Evolutionary conservation across 30 jellyfish, hydroid and myxozoan genomes (phyloP), one percentile per base, ranked within the genome.

Genomic region (Phacellophora camtschatica): DNA sequence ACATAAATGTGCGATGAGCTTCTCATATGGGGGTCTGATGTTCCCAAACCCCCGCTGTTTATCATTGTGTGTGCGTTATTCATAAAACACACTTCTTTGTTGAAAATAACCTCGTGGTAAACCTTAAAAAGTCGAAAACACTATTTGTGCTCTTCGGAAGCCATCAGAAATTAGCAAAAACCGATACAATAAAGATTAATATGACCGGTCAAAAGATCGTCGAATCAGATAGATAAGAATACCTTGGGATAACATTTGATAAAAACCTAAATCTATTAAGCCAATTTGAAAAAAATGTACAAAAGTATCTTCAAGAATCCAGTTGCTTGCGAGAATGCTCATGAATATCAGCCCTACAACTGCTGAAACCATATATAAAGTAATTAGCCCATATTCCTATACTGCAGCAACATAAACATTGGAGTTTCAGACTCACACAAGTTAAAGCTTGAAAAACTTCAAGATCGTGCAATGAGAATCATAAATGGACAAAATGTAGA

Each of bases 371-470:
- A 41, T 16, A 41, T 16, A 41, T 30, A 50, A n/a, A 8, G 22
- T n/a, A 5, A 25, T 61, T 24, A 18, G 57, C 74, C 57, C 28
- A 12, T 61, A 61, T 61, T 61, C 8, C 57, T 24, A 61, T 24
- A 61, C 50, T 61, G 74, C 74, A 61, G 74, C 20, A 61, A 61
- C 74, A 61, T 12, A 7, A 61, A 18, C 74, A 61, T 61, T 61
- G 57, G 74, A 24, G 4, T 61, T 61, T 61, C 74, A 61, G 74
- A 61, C 50, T 61, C 74, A 61, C 74, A 24, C 74, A 61, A 61
- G n/a, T 25, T 50, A 7, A 61, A 61, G 59, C 74, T 61, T 24
- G 51, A 61, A 61, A 61, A 61, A 25, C 74, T 28, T 25, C 51
- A 25, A 24, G 28, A 61, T 28, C 13, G 74, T 18, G 74, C 74